Conservation (phyloP, 2,113 vertebrate species). For the Motacilla alba region DNA sequence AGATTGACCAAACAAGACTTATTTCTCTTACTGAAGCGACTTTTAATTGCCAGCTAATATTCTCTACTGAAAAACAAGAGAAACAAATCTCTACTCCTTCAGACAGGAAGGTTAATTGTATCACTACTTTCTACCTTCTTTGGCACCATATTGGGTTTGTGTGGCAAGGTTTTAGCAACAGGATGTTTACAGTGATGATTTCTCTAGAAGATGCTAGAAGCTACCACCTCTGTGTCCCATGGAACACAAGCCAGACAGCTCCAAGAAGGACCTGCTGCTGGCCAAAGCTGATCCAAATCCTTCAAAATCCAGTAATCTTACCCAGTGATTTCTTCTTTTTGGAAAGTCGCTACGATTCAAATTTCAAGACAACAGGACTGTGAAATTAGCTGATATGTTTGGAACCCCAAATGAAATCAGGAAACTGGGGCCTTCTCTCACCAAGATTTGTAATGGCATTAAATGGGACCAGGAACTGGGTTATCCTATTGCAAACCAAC, state of each 20-base stretch:
- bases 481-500: neutral
- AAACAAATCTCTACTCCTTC: neutral
- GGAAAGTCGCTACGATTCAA: neutral
- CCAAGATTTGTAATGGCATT: neutral
- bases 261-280: fast-evolving
- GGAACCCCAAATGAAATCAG: neutral
- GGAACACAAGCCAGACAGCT: neutral
- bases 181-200: neutral
- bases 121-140: neutral
- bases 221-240: neutral
- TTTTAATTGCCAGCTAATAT: neutral
- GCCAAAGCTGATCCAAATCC: neutral
- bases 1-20: neutral
- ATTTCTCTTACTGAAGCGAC: neutral
- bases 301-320: neutral
- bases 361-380: neutral
- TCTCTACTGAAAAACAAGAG: neutral
- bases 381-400: neutral
- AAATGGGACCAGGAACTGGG: neutral
- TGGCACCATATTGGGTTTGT: neutral
- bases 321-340: neutral
- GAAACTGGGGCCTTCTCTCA: neutral
- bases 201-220: neutral
- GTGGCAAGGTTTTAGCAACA: neutral
- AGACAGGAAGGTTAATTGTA: neutral